Evolutionary conservation across 2,113 vertebrate species (phyloP).

Genomic region (Python bivittatus): DNA sequence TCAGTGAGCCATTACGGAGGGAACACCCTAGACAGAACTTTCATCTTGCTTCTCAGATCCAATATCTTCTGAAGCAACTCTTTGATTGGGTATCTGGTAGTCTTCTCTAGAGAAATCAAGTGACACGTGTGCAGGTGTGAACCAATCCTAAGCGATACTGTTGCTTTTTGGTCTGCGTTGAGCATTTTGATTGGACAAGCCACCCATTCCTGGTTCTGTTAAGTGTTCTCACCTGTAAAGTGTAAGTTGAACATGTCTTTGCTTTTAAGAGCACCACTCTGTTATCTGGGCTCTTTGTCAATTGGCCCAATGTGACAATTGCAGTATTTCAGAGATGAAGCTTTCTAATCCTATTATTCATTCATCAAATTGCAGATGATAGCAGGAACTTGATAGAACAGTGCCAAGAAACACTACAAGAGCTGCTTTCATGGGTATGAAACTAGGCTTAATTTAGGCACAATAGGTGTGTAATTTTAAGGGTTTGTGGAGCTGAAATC

Average conservation of each 20-base stretch:
- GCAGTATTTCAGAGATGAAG: slow-evolving; percentile 79
- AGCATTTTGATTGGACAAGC: not conserved
- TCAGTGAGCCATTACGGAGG: not conserved
- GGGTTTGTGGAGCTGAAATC: slow-evolving; percentile 99
- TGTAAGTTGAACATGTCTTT: slow-evolving; percentile 62
- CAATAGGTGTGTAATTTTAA: slow-evolving; percentile 99
- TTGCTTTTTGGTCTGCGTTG: not conserved
- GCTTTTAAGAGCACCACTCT: slow-evolving; percentile 66
- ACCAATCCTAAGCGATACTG: not conserved
- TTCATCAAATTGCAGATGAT: slow-evolving; percentile 86
- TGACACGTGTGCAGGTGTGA: not conserved
- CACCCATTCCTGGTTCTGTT: slow-evolving; percentile 46
- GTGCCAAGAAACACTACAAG: slow-evolving; percentile 81
- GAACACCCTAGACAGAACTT: not conserved
- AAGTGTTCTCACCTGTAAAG: slow-evolving; percentile 42
- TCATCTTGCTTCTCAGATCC: not conserved
- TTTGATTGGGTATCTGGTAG: not conserved
- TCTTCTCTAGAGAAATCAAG: not conserved
- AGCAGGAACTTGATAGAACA: slow-evolving; percentile 79
- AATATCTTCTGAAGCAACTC: not conserved
- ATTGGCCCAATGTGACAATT: slow-evolving; percentile 79
- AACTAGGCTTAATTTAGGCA: slow-evolving; percentile 89
- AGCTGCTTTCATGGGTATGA: slow-evolving; percentile 83
- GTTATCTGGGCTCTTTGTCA: slow-evolving; percentile 73
- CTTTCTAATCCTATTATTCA: slow-evolving; percentile 93